Evolutionary conservation across 1,140 invertebrate genomes (phyloP).

Genomic region (Eciton burchellii): DNA sequence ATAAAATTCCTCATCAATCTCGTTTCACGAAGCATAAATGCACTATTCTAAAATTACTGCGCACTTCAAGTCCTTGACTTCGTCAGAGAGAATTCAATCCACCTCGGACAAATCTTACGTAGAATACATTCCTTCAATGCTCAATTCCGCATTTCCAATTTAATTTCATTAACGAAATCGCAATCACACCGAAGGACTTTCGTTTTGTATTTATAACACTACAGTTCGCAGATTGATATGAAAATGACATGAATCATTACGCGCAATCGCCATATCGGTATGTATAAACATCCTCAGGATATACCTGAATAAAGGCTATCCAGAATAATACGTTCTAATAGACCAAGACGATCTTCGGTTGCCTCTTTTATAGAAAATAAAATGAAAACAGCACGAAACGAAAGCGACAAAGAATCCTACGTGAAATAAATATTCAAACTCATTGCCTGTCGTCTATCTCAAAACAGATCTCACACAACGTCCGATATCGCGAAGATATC

Average conservation of each 20-base stretch:
- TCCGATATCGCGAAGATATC: neutral
- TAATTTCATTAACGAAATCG: slow-evolving; percentile 22
- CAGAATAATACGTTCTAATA: neutral
- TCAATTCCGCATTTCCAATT: neutral
- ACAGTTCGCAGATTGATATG: slow-evolving; percentile 38
- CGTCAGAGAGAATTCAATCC: slow-evolving; percentile 2
- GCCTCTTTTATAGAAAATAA: slow-evolving; percentile 9
- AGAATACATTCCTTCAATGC: neutral
- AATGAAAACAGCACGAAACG: no score
- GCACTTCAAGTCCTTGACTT: neutral
- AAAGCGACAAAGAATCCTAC: no score
- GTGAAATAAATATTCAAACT: no score
- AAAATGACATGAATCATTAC: slow-evolving; percentile 35
- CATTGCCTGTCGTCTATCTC: no score
- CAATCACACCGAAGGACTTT: slow-evolving; percentile 5
- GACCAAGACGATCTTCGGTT: neutral
- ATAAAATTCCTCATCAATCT: slow-evolving; percentile 24
- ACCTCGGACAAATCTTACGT: slow-evolving; percentile 1
- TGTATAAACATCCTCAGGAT: neutral
- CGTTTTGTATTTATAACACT: neutral
- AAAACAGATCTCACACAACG: neutral
- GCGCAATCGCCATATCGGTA: slow-evolving; percentile 38
- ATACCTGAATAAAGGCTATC: slow-evolving; percentile 16
- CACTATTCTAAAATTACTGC: neutral
- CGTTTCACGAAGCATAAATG: neutral